Evolutionary conservation across 2,113 vertebrate species (phyloP).

Genomic region (Puffinus mauretanicus): DNA sequence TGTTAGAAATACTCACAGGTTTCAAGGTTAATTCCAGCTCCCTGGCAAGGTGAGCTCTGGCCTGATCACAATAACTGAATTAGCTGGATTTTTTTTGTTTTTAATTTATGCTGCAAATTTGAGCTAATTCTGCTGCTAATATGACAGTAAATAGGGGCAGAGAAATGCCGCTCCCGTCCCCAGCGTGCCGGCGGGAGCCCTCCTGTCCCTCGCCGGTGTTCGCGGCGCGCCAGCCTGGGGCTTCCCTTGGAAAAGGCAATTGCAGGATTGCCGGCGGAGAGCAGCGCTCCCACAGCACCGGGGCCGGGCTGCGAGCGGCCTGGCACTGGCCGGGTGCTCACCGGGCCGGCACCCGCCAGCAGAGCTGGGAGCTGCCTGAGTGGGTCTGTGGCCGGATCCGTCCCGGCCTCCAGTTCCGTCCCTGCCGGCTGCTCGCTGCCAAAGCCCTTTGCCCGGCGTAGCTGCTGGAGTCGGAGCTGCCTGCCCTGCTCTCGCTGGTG

Average conservation of each 20-base stretch:
- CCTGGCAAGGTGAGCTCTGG: neutral
- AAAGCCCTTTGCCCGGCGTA: neutral
- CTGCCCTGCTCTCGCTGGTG: neutral
- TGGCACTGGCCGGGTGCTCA: neutral
- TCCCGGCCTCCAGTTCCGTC: neutral
- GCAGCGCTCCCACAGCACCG: accelerated
- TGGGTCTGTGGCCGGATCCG: accelerated
- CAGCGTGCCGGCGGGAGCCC: neutral
- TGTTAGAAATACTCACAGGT: neutral
- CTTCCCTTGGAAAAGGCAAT: neutral
- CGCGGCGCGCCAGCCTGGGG: accelerated
- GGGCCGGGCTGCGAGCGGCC: neutral
- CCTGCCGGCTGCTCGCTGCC: accelerated
- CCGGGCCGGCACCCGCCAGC: accelerated
- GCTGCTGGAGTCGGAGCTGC: neutral
- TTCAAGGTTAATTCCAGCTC: constrained; percentile 2
- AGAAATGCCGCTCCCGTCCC: neutral
- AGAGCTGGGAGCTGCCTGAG: neutral
- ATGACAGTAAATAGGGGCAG: neutral
- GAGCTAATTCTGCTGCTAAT: constrained; percentile 19
- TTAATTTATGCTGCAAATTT: neutral
- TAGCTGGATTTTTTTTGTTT: neutral
- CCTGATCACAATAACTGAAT: neutral
- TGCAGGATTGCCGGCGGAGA: neutral
- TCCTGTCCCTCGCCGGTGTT: neutral